phyloP scores from a whole-genome alignment of 2,113 vertebrate genomes.

The Sula dactylatra region DNA sequence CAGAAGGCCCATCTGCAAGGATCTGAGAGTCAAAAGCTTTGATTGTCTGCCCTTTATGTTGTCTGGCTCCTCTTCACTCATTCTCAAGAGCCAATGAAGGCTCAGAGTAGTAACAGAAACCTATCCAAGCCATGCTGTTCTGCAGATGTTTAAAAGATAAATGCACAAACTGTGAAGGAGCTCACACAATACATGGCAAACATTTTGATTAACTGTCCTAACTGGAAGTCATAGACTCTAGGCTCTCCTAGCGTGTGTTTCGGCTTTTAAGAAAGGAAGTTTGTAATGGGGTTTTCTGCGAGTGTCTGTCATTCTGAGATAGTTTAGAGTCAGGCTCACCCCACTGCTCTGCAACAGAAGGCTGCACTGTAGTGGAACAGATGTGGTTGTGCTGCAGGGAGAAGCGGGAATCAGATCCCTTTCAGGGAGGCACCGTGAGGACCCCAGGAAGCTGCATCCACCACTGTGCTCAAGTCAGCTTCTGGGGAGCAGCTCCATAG shows the following conservation, averaged over 20 bases:
- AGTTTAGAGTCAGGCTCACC: neutral
- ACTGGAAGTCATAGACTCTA: slow-evolving; percentile 26
- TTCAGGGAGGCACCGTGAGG: neutral
- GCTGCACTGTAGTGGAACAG: neutral
- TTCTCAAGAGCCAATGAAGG: slow-evolving; percentile 55
- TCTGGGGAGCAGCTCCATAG: neutral
- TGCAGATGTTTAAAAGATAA: slow-evolving; percentile 78
- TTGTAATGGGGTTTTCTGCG: neutral
- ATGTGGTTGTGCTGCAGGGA: neutral
- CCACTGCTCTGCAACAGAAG: neutral
- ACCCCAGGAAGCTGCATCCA: neutral
- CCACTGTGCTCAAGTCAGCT: neutral
- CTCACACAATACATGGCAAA: slow-evolving; percentile 47
- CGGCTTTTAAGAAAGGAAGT: slow-evolving; percentile 31
- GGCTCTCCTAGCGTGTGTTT: neutral
- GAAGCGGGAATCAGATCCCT: neutral
- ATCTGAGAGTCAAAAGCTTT: slow-evolving; percentile 73
- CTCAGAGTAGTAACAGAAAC: slow-evolving; percentile 51
- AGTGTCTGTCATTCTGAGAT: neutral
- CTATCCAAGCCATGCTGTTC: slow-evolving; percentile 70
- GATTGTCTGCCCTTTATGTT: slow-evolving; percentile 76
- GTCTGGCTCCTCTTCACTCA: slow-evolving; percentile 83
- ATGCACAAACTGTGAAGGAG: slow-evolving; percentile 53
- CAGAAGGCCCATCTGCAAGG: slow-evolving; percentile 79
- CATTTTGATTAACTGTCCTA: slow-evolving; percentile 50